A percentile compares a stretch with the other conserved stretches of the same genome.
Evolutionary conservation across 1,140 invertebrate species (phyloP).

Genomic region (Planococcus citri): DNA sequence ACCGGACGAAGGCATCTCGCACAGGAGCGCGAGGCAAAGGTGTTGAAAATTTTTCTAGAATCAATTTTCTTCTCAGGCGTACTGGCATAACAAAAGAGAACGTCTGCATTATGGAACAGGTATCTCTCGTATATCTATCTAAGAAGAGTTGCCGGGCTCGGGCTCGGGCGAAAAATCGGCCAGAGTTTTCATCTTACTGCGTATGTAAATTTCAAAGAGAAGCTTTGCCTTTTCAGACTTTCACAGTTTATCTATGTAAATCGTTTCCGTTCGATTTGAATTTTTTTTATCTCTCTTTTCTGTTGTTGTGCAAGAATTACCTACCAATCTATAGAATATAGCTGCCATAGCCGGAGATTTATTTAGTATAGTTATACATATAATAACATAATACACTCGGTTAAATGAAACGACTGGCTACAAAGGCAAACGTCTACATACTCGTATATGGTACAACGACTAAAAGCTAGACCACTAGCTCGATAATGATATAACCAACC

Average conservation of each 20-base stretch:
- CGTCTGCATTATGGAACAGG: too few relatives aligned
- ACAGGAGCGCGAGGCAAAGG: background rate
- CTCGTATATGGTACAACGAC: background rate
- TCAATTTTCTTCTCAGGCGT: background rate
- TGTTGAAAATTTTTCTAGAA: background rate
- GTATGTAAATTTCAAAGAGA: background rate
- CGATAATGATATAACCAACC: too few relatives aligned
- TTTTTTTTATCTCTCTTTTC: background rate
- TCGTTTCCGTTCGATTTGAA: background rate
- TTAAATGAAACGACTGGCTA: too few relatives aligned
- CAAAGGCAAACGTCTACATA: too few relatives aligned
- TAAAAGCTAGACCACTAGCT: too few relatives aligned
- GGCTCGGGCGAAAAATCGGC: background rate
- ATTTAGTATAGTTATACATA: too few relatives aligned
- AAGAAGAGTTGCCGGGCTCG: too few relatives aligned
- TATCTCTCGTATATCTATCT: too few relatives aligned
- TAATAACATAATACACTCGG: too few relatives aligned
- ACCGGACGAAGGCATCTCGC: background rate
- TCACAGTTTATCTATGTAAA: background rate
- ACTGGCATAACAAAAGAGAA: background rate
- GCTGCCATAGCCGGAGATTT: too few relatives aligned
- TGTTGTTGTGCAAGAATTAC: background rate
- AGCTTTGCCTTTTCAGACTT: background rate
- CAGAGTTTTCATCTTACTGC: background rate
- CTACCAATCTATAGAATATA: too few relatives aligned